Evolutionary conservation across 2,113 vertebrate species (phyloP), one percentile per base, ranked within the genome.

Genomic region (Myxocyprinus asiaticus): DNA sequence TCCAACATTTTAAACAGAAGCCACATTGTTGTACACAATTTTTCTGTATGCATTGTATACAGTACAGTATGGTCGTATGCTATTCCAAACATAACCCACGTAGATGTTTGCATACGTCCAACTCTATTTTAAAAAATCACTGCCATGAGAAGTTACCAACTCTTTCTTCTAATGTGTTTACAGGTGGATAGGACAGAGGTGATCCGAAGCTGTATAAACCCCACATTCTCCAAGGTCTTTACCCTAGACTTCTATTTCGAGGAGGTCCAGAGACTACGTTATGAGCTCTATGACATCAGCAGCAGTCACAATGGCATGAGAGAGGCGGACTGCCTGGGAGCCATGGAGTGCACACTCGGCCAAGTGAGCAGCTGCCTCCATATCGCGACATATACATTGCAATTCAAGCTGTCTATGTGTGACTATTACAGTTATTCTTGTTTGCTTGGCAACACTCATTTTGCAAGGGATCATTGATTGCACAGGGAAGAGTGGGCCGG

Each of bases 141-240:
- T 9, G 50, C 50, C 8, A 3, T 10, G 9, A 53, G 50, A 11
- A 53, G 8, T 53, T 53, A 53, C 50, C 50, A 53, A 53, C 8
- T 4, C 8, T 10, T 53, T 11, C 50, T 50, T 55, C 22, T 33
- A 14, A 4, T 78, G 53, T 0, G 7, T 76, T 81, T 80, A 76
- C 91, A 99, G 98, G 98, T 98, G 85, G 96, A 98, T 92, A 94
- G 97, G 83, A 99, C 98, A 0, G 97, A 99, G 86, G 94, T 98
- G 83, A 95, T 99, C 47, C 94, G 95, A 45, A 99, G 96, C 91
- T 96, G 94, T 72, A 95, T 96, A 79, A 97, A 95, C 84, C 96
- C 97, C 0, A 88, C 96, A 65, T 99, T 96, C 91, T 99, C 97
- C 14, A 98, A 98, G 87, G 92, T 99, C 58, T 99, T 98, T 86